Percentiles rank a stretch among this genome's conserved stretches.
Evolutionary conservation across 1,140 invertebrate species (phyloP).

Genomic region (Ctenoplectra terminalis): DNA sequence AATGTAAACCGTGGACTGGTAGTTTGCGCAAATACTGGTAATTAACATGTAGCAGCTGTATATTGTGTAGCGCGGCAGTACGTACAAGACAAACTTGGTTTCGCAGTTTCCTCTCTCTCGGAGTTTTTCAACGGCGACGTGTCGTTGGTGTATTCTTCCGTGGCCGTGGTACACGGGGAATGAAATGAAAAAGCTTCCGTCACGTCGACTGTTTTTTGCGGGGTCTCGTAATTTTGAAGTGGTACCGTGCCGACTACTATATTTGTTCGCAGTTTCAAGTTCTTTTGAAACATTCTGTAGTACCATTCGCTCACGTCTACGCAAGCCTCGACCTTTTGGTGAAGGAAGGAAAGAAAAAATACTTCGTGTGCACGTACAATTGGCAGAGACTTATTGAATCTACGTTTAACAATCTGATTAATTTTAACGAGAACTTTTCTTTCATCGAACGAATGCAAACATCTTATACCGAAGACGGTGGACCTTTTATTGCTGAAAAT

Average conservation of each 20-base stretch:
- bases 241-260: slow-evolving; percentile 72
- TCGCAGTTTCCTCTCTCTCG: background rate
- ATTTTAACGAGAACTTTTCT: slow-evolving; percentile 5
- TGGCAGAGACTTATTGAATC: background rate
- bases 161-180: slow-evolving; percentile 2
- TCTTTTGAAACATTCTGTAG: slow-evolving; percentile 75
- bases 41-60: slow-evolving; percentile 16
- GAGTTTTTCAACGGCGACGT: slow-evolving; percentile 18
- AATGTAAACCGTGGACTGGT: slow-evolving; percentile 16
- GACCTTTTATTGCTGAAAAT: too few relatives aligned
- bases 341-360: background rate
- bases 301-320: slow-evolving; percentile 75
- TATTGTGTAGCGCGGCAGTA: background rate
- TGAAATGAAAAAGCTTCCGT: slow-evolving; percentile 13
- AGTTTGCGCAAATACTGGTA: slow-evolving; percentile 19
- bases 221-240: slow-evolving; percentile 72
- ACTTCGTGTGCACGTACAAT: background rate
- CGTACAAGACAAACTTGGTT: slow-evolving; percentile 42
- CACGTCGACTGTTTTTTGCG: slow-evolving; percentile 39
- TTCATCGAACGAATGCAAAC: too few relatives aligned
- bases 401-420: background rate
- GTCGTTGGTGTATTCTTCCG: slow-evolving; percentile 25
- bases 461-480: too few relatives aligned
- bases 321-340: slow-evolving; percentile 68
- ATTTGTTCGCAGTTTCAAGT: slow-evolving; percentile 71